Evolutionary conservation across 2,888 invertebrate genomes (phyloP).

Genomic region (Nyleta sp.): DNA sequence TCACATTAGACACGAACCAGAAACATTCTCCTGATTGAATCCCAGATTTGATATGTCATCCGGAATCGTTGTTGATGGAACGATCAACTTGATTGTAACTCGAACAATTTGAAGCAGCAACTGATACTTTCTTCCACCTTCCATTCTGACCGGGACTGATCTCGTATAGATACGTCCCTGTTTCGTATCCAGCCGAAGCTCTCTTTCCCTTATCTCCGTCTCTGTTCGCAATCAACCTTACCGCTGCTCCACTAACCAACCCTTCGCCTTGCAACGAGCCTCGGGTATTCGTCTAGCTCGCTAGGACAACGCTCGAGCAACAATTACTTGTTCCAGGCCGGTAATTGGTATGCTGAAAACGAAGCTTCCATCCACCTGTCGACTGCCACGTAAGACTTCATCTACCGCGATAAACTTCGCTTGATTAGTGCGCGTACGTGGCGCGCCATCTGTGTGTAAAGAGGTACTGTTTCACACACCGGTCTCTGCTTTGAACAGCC

Average conservation of each 20-base stretch:
- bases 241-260: conserved; percentile 69
- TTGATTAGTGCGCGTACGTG: conserved; percentile 51
- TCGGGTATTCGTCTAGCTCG: conserved; percentile 68
- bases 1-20: no score
- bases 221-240: conserved; percentile 79
- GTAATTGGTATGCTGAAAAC: conserved; percentile 75
- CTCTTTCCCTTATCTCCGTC: conserved; percentile 58
- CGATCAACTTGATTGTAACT: no score
- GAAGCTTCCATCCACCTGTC: conserved; percentile 74
- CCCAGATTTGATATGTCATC: no score
- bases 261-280: conserved; percentile 52
- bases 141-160: no score
- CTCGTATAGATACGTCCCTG: conserved; percentile 48
- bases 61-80: no score
- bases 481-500: conserved; percentile 20
- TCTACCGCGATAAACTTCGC: conserved; percentile 66
- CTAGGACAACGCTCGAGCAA: conserved; percentile 73
- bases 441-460: conserved; percentile 18
- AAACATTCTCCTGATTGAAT: no score
- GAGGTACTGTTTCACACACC: conserved; percentile 21
- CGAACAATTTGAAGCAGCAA: no score
- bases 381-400: conserved; percentile 68
- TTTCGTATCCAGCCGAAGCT: conserved; percentile 39
- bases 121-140: no score
- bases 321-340: conserved; percentile 73